Evolutionary conservation across 2,888 invertebrate species (phyloP), one percentile per base, ranked within the genome.

Genomic region (Nezara viridula): DNA sequence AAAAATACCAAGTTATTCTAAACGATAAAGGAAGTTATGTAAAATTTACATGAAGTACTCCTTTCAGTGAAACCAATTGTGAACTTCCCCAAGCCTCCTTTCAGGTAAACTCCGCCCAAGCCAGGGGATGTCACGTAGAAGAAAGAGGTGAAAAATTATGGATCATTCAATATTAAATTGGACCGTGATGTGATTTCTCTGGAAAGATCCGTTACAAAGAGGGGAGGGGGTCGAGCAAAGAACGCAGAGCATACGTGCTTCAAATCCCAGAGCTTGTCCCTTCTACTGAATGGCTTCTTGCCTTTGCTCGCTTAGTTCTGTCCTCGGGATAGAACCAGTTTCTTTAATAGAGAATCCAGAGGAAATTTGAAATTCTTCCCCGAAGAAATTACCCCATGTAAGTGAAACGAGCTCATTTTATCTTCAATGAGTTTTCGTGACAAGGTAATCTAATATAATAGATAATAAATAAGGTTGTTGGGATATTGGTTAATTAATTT

Each of bases 161-260:
- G 81, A 47, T 81, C 81, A 81, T 81, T 81, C 81, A 81, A 44
- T n/a, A 81, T 81, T 81, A 81, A 81, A 47, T 47, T n/a, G n/a
- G 44, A 2, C n/a, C 81, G 81, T 81, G 44, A 81, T 81, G 44
- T 81, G 81, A 47, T 81, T 81, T 81, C 40, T 81, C 81, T 47
- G n/a, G 81, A 40, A 44, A 44, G 44, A 81, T 81, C 44, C n/a
- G 81, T 81, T 81, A 81, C 81, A 81, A 81, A 81, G 81, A 21
- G n/a, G 14, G 81, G n/a, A 44, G 40, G n/a, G 9, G 81, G 81
- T n/a, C 10, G 44, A 81, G 81, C 81, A 44, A 81, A 81, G 81
- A 81, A 81, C 44, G 81, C n/a, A 4, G 24, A 24, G 14, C 81
- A 40, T 81, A 81, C 81, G 81, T 81, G 81, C 81, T 47, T 47